A percentile compares a stretch with the other conserved stretches of the same genome.
Evolutionary conservation across 1,140 invertebrate genomes (phyloP).

Genomic region (Sweltsa coloradensis): DNA sequence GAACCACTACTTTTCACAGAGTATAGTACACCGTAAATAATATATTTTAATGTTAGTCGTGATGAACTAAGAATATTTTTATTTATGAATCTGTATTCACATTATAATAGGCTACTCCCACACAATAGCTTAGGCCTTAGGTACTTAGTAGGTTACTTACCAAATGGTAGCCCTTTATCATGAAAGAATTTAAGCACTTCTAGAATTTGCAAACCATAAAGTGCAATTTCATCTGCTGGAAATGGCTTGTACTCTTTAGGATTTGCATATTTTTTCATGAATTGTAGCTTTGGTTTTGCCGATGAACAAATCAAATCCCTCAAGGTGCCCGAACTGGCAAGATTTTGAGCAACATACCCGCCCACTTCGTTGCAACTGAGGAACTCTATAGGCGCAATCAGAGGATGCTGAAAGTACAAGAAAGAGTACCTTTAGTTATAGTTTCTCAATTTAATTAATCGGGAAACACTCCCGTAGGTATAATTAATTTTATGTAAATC

Average conservation of each 20-base stretch:
- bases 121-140: too few species aligned
- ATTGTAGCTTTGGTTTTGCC: conserved; percentile 62
- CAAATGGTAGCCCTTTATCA: conserved; percentile 70
- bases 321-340: conserved; percentile 59
- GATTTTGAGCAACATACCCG: conserved; percentile 60
- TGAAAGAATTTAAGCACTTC: conserved; percentile 37
- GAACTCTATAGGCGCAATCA: conserved; percentile 61
- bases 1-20: too few species aligned
- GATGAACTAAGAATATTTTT: too few species aligned
- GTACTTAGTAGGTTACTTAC: too few species aligned
- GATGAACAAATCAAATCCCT: conserved; percentile 61
- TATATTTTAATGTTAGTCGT: too few species aligned
- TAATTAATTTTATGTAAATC: too few species aligned
- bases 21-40: too few species aligned
- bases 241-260: conserved; percentile 60
- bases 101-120: too few species aligned
- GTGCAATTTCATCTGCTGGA: conserved; percentile 53
- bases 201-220: conserved; percentile 55
- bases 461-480: too few species aligned
- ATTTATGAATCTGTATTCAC: too few species aligned
- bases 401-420: conserved; percentile 54
- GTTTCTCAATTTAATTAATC: too few species aligned
- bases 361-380: conserved; percentile 68
- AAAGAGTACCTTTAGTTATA: too few species aligned
- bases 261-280: conserved; percentile 76